phyloP scores from a whole-genome alignment of 2,113 vertebrate genomes.

The Damaliscus lunatus region DNA sequence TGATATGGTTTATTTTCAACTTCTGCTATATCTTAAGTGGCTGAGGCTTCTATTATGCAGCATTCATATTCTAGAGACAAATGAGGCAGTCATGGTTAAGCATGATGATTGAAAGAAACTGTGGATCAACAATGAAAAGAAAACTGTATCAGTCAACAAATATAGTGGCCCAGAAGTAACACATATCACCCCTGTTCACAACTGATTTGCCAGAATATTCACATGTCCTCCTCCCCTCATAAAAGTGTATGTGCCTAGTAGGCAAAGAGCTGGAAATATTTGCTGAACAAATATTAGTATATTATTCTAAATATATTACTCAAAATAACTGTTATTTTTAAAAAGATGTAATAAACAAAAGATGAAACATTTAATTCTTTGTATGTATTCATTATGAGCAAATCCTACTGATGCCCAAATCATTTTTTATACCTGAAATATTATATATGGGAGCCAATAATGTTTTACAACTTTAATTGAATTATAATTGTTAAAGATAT shows the following conservation, averaged over 20 bases:
- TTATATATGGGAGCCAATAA: background rate
- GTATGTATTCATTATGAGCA: background rate
- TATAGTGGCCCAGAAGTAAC: background rate
- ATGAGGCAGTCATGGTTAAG: background rate
- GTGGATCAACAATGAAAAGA: background rate
- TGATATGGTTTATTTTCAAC: background rate
- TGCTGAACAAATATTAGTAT: background rate
- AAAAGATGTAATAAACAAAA: background rate
- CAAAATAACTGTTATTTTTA: background rate
- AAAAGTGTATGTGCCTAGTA: background rate
- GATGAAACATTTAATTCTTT: background rate
- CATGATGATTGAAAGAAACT: background rate
- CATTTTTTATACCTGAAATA: background rate
- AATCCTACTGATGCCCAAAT: background rate
- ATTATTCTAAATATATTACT: background rate
- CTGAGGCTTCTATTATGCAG: background rate
- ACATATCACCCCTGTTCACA: background rate
- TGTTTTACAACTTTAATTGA: background rate
- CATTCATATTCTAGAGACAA: background rate
- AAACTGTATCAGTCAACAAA: background rate
- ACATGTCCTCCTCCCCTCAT: accelerated
- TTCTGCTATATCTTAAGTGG: background rate
- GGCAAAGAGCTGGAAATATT: background rate
- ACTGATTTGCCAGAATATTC: background rate
- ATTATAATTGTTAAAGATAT: background rate